Base-by-base conservation (phyloP, 2,888 invertebrate genomes). In the Scelioninae gen. 1 region DNA sequence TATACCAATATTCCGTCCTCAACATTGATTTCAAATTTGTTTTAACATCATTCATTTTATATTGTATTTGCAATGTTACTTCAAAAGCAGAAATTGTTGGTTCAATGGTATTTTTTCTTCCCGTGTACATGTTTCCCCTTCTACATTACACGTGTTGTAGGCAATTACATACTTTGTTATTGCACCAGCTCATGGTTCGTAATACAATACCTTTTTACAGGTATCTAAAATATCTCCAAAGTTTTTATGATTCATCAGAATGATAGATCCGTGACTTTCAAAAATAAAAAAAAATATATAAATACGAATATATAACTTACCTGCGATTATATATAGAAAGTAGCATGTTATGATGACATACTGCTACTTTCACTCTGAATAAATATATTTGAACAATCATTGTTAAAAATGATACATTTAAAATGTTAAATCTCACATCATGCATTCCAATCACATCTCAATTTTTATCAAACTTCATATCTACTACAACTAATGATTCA, bases 81-180 rank as follows among this genome's bases (percentile, higher is more conserved):
- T n/a, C n/a, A n/a, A n/a, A n/a, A n/a, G n/a, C n/a, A n/a, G n/a
- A n/a, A n/a, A n/a, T n/a, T n/a, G n/a, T n/a, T n/a, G n/a, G n/a
- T n/a, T n/a, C n/a, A n/a, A n/a, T n/a, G n/a, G n/a, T n/a, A n/a
- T n/a, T n/a, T n/a, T n/a, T n/a, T n/a, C n/a, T n/a, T n/a, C n/a
- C n/a, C n/a, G n/a, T 47, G 9, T 10, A 47, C 32, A 13, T 51
- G 58, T 34, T 51, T 63, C 40, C 45, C 38, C 31, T 29, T 43
- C 38, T 6, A 51, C 43, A 15, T 34, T 47, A 69, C 72, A 66
- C 45, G 65, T 63, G 65, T 71, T 65, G n/a, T 32, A 34, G 11
- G 56, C 49, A 31, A 63, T 63, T 74, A 49, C 11, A 38, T n/a
- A 43, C 13, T 31, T 23, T 62, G 51, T 68, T 66, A 49, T 58